Evolutionary conservation across 1,140 invertebrate genomes (phyloP).

Genomic region (Dendroctonus ponderosae): DNA sequence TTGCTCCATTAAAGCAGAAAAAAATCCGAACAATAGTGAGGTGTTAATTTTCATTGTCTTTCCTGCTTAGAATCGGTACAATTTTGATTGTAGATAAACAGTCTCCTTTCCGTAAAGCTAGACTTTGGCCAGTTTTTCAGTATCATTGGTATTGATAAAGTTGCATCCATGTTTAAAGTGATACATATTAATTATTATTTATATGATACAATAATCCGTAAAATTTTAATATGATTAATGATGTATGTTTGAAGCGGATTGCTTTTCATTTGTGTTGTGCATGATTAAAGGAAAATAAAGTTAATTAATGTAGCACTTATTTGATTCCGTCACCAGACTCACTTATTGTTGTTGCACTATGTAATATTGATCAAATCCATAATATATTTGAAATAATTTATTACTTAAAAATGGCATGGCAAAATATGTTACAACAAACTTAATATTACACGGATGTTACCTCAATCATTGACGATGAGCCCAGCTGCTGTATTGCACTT

Average conservation of each 20-base stretch:
- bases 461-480: too few relatives aligned
- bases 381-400: too few relatives aligned
- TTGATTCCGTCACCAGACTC: too few relatives aligned
- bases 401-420: too few relatives aligned
- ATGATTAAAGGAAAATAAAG: slow-evolving; percentile 32
- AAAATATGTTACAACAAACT: too few relatives aligned
- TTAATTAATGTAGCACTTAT: slow-evolving; percentile 1
- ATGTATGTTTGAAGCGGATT: slow-evolving; percentile 28
- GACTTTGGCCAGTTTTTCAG: not conserved
- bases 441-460: too few relatives aligned
- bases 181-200: slow-evolving; percentile 16
- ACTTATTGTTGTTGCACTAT: too few relatives aligned
- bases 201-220: slow-evolving; percentile 15
- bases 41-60: not conserved
- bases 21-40: not conserved
- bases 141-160: not conserved
- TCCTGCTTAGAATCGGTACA: not conserved
- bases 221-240: slow-evolving; percentile 6
- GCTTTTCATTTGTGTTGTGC: slow-evolving; percentile 32
- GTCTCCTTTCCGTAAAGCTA: not conserved
- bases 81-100: not conserved
- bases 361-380: too few relatives aligned
- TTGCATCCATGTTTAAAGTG: slow-evolving; percentile 21
- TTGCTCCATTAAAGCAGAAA: not conserved
- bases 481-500: too few relatives aligned